Conservation (phyloP, 2,888 invertebrate genomes). For the Epistrophe eligans region DNA sequence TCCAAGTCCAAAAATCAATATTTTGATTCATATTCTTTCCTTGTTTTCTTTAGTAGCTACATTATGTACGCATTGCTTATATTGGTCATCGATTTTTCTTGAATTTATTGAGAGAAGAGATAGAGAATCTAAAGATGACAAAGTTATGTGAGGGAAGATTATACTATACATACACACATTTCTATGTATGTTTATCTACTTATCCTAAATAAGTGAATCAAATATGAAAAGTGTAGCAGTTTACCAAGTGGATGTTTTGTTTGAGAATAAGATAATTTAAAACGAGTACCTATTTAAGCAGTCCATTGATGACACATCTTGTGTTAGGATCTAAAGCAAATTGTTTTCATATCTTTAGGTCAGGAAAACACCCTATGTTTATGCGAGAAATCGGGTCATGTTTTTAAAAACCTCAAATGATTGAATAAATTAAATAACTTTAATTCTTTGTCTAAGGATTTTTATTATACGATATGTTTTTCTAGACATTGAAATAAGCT, state of each 20-base stretch:
- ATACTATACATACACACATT: too few species aligned
- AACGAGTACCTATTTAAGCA: conserved; percentile 13
- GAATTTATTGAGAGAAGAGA: background rate
- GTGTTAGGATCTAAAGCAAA: background rate
- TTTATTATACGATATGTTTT: too few species aligned
- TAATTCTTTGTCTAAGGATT: too few species aligned
- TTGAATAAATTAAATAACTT: too few species aligned
- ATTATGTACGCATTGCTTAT: conserved; percentile 2
- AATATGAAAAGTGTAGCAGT: conserved; percentile 30
- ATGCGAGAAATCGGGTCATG: too few species aligned
- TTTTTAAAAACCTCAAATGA: too few species aligned
- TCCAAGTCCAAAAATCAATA: background rate
- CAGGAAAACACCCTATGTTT: background rate
- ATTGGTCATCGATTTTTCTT: conserved; percentile 48
- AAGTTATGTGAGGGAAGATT: conserved; percentile 11
- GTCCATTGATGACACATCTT: background rate
- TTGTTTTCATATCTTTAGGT: background rate
- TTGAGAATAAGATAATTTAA: conserved; percentile 38
- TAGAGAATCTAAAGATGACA: conserved; percentile 13
- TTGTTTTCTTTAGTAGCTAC: background rate
- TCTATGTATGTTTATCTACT: background rate
- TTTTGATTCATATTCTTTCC: background rate
- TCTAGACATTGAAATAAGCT: too few species aligned
- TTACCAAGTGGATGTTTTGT: conserved; percentile 31
- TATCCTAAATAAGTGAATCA: conserved; percentile 28